These are phyloP conservation scores for Dryobates pubescens DNA, from an alignment of 2,797 vertebrate genomes.

Conservation along the genomic window DNA sequence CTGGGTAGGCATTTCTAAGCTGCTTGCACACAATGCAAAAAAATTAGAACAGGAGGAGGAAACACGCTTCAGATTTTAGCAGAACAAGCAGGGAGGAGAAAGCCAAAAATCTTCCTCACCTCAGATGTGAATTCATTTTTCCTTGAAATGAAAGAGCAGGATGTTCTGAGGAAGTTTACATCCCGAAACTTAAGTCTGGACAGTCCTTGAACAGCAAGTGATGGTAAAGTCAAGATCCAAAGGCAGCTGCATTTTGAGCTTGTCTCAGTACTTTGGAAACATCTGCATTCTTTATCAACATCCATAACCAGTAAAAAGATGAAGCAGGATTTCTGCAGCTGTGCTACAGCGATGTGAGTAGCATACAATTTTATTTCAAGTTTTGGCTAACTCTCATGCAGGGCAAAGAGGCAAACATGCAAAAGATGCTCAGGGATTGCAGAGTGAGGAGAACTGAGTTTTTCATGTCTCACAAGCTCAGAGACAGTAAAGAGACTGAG, in stretches of 20 bases:
- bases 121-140: slow-evolving; percentile 29
- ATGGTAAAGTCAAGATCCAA: slow-evolving; percentile 52
- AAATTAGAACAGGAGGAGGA: slow-evolving; percentile 31
- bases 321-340: slow-evolving; percentile 62
- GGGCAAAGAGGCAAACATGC: not conserved
- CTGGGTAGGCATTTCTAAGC: not conserved
- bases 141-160: slow-evolving; percentile 46
- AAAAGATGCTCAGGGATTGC: not conserved
- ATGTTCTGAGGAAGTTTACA: slow-evolving; percentile 58
- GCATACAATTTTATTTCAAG: slow-evolving; percentile 29
- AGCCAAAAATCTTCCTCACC: slow-evolving; percentile 21
- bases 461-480: not conserved
- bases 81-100: slow-evolving; percentile 3
- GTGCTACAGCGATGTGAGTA: slow-evolving; percentile 35
- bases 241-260: slow-evolving; percentile 57
- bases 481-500: not conserved
- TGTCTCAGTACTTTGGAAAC: slow-evolving; percentile 64
- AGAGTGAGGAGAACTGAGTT: not conserved
- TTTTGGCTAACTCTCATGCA: slow-evolving; percentile 16
- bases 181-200: slow-evolving; percentile 48
- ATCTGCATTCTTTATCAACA: slow-evolving; percentile 65
- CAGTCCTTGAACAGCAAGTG: slow-evolving; percentile 62
- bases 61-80: slow-evolving; percentile 4
- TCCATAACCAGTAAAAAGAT: slow-evolving; percentile 43
- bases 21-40: not conserved